These are phyloP conservation scores for Drosophila pseudoobscura DNA, from an alignment of 1,140 invertebrate species.

Conservation along the genomic window DNA sequence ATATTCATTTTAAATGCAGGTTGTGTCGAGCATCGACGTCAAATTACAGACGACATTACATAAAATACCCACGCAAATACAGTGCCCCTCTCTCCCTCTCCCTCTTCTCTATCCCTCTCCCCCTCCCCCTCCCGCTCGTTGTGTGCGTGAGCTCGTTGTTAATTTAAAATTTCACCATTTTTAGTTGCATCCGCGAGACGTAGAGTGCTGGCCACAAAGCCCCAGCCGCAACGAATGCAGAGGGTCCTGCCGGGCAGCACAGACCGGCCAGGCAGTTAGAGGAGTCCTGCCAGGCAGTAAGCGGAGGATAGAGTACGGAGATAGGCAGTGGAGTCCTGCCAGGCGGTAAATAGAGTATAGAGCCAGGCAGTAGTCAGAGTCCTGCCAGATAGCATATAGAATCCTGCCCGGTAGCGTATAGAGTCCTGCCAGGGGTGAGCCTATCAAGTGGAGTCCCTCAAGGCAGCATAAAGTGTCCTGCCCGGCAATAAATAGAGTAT, in stretches of 20 bases:
- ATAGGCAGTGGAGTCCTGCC: too few relatives aligned
- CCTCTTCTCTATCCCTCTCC: constrained; percentile 11
- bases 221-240: constrained; percentile 32
- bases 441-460: too few relatives aligned
- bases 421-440: too few relatives aligned
- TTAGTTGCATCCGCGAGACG: constrained; percentile 60
- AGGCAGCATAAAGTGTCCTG: too few relatives aligned
- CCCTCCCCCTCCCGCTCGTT: not conserved
- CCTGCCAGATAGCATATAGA: too few relatives aligned
- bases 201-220: not conserved
- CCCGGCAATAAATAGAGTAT: too few relatives aligned
- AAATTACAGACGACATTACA: constrained; percentile 75
- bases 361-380: too few relatives aligned
- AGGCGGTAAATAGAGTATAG: too few relatives aligned
- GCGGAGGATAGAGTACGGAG: too few relatives aligned
- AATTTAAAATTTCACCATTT: constrained; percentile 73
- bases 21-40: constrained; percentile 55
- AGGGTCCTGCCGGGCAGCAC: constrained; percentile 11
- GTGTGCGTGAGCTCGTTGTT: constrained; percentile 44
- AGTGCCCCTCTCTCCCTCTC: constrained; percentile 6
- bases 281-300: too few relatives aligned
- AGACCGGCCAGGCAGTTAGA: too few relatives aligned
- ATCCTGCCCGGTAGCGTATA: too few relatives aligned
- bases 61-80: constrained; percentile 54
- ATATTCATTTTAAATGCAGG: constrained; percentile 68